Evolutionary conservation across 2,888 invertebrate species (phyloP).

Genomic region (Invenusta paracnida): DNA sequence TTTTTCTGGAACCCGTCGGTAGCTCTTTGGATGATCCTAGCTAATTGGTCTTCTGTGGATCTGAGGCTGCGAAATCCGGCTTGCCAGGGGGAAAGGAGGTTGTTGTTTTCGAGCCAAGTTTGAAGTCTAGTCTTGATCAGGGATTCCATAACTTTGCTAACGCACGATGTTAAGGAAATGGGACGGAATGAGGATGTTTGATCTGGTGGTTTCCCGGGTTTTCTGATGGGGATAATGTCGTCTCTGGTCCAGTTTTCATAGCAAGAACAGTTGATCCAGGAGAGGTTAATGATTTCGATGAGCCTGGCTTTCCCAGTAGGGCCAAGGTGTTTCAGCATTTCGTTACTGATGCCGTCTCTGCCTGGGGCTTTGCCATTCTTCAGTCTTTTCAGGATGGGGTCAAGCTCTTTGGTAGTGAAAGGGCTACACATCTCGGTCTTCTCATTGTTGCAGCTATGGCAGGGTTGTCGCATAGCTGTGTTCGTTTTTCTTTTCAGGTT

Average conservation of each 20-base stretch:
- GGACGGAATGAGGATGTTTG: background rate
- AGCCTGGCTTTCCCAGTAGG: background rate
- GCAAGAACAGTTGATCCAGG: background rate
- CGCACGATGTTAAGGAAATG: background rate
- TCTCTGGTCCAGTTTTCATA: background rate
- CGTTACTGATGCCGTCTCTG: conserved; percentile 20
- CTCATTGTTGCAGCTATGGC: conserved; percentile 3
- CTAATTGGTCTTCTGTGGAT: background rate
- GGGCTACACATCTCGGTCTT: conserved; percentile 9
- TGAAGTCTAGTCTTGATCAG: background rate
- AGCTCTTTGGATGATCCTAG: background rate
- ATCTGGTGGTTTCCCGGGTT: background rate
- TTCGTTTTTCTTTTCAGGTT: background rate
- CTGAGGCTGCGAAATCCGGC: background rate
- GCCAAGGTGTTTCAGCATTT: conserved; percentile 11
- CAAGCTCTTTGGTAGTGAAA: conserved; percentile 24
- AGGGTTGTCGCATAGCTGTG: background rate
- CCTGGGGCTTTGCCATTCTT: conserved; percentile 35
- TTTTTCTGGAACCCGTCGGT: background rate
- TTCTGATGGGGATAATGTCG: background rate
- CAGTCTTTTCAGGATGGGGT: conserved; percentile 3
- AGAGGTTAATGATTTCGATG: background rate
- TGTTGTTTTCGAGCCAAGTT: background rate
- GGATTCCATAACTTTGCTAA: background rate
- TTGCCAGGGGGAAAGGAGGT: background rate